Percentiles rank a stretch among this genome's conserved stretches.
Conservation (phyloP, 2,888 invertebrate genomes). For the Drosophila mayaguana region DNA sequence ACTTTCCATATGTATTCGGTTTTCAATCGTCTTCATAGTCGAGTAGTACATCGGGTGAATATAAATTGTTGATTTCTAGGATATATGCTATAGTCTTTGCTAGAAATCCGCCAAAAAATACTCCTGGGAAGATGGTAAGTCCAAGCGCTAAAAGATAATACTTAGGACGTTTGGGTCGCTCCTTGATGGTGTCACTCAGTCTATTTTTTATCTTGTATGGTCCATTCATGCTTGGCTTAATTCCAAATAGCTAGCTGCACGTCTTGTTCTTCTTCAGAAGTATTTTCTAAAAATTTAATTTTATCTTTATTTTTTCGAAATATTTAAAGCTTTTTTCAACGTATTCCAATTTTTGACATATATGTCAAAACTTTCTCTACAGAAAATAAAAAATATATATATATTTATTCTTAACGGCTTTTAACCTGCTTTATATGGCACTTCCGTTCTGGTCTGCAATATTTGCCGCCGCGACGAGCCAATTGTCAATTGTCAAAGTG, state of each 20-base stretch:
- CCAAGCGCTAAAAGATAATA: constrained; percentile 6
- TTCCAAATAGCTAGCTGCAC: not conserved
- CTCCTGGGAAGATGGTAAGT: constrained; percentile 29
- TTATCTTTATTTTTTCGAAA: not conserved
- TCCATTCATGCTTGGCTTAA: not conserved
- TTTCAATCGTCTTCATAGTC: constrained; percentile 20
- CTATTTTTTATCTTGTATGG: not conserved
- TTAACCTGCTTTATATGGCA: constrained; percentile 53
- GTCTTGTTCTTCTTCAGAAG: not conserved
- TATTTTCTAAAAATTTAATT: not conserved
- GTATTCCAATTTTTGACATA: not conserved
- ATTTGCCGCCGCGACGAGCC: constrained; percentile 27
- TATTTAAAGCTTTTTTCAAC: not conserved
- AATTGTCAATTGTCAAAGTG: constrained; percentile 49
- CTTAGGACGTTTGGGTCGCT: constrained; percentile 6
- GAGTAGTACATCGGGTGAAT: constrained; percentile 4
- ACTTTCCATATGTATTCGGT: not conserved
- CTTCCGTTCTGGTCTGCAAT: constrained; percentile 70
- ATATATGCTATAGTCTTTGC: constrained; percentile 29
- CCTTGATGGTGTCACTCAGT: not conserved
- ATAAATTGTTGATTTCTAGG: constrained; percentile 20
- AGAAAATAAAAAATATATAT: not conserved
- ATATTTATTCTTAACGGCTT: constrained; percentile 34
- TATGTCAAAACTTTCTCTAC: constrained; percentile 51
- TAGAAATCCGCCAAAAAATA: constrained; percentile 15